These are phyloP conservation scores for Melanotus villosus DNA, from an alignment of 2,888 invertebrate species.

Conservation along the genomic window DNA sequence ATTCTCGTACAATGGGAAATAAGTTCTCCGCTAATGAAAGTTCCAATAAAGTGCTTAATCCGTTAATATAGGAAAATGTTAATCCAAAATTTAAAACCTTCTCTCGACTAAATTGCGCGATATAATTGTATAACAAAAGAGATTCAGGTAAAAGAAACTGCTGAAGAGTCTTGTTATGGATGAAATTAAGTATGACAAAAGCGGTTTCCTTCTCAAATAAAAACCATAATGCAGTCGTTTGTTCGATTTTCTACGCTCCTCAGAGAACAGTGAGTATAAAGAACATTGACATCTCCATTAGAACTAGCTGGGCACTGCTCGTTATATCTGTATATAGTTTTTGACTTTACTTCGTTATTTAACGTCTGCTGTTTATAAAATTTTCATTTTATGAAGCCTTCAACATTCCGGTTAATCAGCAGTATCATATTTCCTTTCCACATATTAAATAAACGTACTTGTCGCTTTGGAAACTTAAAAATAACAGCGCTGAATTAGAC, in stretches of 20 bases:
- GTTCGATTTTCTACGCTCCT: constrained; percentile 63
- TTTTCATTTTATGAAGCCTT: constrained; percentile 53
- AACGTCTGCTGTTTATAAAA: constrained; percentile 51
- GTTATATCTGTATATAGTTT: constrained; percentile 57
- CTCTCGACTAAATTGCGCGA: background rate
- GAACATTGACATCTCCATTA: constrained; percentile 59
- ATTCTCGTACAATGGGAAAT: constrained; percentile 19
- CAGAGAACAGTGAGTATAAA: constrained; percentile 56
- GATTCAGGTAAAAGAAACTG: constrained; percentile 16
- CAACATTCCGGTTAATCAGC: constrained; percentile 27
- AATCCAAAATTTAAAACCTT: constrained; percentile 26
- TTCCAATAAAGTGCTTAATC: constrained; percentile 28
- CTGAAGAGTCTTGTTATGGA: constrained; percentile 38
- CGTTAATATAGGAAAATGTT: constrained; percentile 34
- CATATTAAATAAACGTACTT: background rate
- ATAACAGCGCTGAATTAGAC: too few relatives aligned
- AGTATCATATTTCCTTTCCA: constrained; percentile 1
- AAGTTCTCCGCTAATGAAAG: constrained; percentile 25
- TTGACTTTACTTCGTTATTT: constrained; percentile 53
- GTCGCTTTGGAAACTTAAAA: too few relatives aligned
- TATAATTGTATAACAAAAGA: constrained; percentile 11
- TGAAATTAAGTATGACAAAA: constrained; percentile 58
- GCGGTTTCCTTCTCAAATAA: constrained; percentile 57
- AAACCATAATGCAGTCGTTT: constrained; percentile 59
- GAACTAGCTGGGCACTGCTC: constrained; percentile 53